A percentile compares a stretch with the other conserved stretches of the same genome.
Conservation (phyloP, 2,797 vertebrate species). For the Amblyraja radiata region DNA sequence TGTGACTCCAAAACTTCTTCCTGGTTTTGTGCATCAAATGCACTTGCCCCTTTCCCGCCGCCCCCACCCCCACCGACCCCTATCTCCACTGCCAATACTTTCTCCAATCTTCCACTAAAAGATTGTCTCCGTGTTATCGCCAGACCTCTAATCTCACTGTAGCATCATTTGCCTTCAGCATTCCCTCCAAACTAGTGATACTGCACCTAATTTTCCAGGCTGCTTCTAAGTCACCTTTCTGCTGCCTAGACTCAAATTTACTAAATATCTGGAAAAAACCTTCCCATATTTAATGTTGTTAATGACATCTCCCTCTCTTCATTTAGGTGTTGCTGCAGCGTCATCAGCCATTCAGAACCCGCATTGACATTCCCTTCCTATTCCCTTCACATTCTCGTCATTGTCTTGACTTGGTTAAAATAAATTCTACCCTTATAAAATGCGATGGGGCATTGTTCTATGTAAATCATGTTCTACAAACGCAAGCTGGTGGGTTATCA, state of each 20-base stretch:
- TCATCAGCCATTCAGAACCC: neutral
- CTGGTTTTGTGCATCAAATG: too few species aligned
- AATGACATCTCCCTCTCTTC: neutral
- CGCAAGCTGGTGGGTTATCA: neutral
- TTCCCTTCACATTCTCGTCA: neutral
- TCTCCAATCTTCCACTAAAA: neutral
- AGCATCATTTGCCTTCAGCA: neutral
- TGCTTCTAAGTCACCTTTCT: neutral
- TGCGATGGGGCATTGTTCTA: neutral
- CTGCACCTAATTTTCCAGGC: neutral
- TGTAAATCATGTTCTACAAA: neutral
- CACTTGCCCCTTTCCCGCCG: too few species aligned
- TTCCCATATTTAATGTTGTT: neutral
- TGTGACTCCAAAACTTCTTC: too few species aligned
- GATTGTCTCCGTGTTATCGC: neutral
- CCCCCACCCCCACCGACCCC: neutral
- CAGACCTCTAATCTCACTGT: neutral
- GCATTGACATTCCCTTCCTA: neutral
- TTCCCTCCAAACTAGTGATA: neutral
- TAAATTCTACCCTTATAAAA: neutral
- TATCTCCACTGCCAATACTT: too few species aligned
- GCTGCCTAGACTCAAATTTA: neutral
- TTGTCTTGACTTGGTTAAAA: neutral
- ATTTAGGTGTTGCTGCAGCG: neutral
- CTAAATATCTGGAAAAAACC: neutral